Percentiles rank a stretch among this genome's conserved stretches.
These are phyloP conservation scores for Zosterops borbonicus DNA, from an alignment of 2,113 vertebrate genomes.

Conservation along the genomic window DNA sequence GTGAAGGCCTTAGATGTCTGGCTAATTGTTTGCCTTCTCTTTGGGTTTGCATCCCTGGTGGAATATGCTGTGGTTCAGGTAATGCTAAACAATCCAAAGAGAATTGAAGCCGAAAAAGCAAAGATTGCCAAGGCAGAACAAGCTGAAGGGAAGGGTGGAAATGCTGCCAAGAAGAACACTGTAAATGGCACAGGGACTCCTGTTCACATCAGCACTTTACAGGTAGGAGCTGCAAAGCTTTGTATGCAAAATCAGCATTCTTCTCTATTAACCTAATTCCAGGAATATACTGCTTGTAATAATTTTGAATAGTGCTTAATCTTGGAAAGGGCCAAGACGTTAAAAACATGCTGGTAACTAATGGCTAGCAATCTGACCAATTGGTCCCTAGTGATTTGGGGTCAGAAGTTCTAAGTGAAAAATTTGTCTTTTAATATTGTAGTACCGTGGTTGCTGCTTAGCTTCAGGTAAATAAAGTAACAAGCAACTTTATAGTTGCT, in stretches of 20 bases:
- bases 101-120: constrained; percentile 92
- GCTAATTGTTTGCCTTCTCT: constrained; percentile 98
- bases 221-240: constrained; percentile 77
- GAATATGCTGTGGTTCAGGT: constrained; percentile 98
- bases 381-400: background rate
- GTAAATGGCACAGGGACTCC: constrained; percentile 93
- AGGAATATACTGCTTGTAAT: background rate
- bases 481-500: constrained; percentile 28
- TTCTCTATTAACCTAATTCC: background rate
- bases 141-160: constrained; percentile 80
- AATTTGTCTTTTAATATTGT: background rate
- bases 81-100: constrained; percentile 95
- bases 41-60: constrained; percentile 96
- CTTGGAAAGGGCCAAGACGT: background rate
- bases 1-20: constrained; percentile 98
- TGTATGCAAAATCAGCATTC: background rate
- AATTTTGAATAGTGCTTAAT: background rate
- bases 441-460: background rate
- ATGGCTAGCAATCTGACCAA: background rate
- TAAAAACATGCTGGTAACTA: background rate
- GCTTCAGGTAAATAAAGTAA: constrained; percentile 39
- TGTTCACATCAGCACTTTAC: constrained; percentile 93
- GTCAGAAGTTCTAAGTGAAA: background rate
- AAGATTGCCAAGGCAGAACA: constrained; percentile 91
- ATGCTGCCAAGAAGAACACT: constrained; percentile 83